Base-by-base conservation (phyloP, 2,888 invertebrate genomes). In the Diarsia brunnea region DNA sequence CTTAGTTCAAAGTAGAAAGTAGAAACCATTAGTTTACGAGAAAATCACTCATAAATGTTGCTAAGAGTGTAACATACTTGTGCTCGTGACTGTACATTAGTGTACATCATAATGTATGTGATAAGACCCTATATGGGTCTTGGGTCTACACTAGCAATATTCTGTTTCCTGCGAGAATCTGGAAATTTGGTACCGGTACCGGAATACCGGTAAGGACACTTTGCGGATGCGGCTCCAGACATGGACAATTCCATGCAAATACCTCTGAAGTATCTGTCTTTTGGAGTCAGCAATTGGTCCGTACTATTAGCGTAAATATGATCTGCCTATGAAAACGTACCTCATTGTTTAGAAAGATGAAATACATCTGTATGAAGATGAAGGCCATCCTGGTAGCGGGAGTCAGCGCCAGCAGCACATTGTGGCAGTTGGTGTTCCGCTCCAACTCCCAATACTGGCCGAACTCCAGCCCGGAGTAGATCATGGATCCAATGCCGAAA, bases 291-390 rank as follows among this genome's bases (percentile, higher is more conserved):
- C 24, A 58, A 27, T 58, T 14, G 27, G 24, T 24, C 24, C 24
- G 24, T 27, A 27, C 14, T 16, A n/a, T n/a, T n/a, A n/a, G n/a
- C n/a, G n/a, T n/a, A n/a, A n/a, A n/a, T n/a, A n/a, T n/a, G n/a
- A n/a, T n/a, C n/a, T n/a, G n/a, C n/a, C n/a, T n/a, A n/a, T n/a
- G n/a, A n/a, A 10, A 49, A 87, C 88, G 0, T 92, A 99, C 99
- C 98, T 99, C 99, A 93, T 99, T 99, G 95, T 99, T 99, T 79
- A 99, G 97, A 97, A 99, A 99, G 95, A 99, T 99, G 96, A 99
- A 99, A 95, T 99, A 99, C 98, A 99, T 99, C 96, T 99, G 99
- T 90, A 99, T 98, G 95, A 99, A 99, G 90, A 99, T 99, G 96
- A 99, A 99, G 73, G 98, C 98, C 98, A 99, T 99, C 87, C 99